phyloP scores from a whole-genome alignment of 2,888 invertebrate genomes.

The Axea sp. region DNA sequence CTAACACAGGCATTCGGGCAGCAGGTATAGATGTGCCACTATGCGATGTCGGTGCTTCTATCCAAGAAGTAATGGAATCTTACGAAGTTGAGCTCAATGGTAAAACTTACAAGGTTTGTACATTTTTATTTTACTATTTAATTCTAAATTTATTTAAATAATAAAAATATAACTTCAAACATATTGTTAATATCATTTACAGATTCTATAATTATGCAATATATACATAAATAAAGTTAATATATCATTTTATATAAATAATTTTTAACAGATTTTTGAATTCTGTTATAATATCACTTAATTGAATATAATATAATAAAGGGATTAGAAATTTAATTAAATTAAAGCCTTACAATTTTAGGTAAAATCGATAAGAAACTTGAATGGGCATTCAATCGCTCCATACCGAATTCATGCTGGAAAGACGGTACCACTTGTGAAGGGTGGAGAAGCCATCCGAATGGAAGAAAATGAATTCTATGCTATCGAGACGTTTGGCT shows the following conservation, averaged over 20 bases:
- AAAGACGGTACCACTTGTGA: constrained; percentile 99
- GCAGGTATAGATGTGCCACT: constrained; percentile 98
- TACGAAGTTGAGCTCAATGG: constrained; percentile 99
- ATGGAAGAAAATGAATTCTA: constrained; percentile 99
- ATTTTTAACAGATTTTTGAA: no score
- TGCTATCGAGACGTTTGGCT: constrained; percentile 99
- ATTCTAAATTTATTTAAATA: not conserved
- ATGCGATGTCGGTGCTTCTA: constrained; percentile 97
- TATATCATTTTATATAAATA: no score
- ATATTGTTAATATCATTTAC: no score
- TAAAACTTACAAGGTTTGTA: constrained; percentile 88
- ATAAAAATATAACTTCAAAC: no score
- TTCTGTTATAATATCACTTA: no score
- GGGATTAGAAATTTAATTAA: not conserved
- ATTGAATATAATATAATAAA: no score
- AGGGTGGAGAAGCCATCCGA: constrained; percentile 97
- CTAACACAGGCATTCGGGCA: constrained; percentile 97
- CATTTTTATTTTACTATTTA: not conserved
- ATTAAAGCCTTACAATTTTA: constrained; percentile 39
- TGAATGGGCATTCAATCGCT: constrained; percentile 99
- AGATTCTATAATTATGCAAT: no score
- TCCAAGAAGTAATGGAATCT: constrained; percentile 99
- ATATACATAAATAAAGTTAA: no score
- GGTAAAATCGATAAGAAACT: constrained; percentile 97
- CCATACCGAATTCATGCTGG: constrained; percentile 98